Base-by-base conservation (phyloP, 2,888 invertebrate genomes). In the Cheilosia grossa region DNA sequence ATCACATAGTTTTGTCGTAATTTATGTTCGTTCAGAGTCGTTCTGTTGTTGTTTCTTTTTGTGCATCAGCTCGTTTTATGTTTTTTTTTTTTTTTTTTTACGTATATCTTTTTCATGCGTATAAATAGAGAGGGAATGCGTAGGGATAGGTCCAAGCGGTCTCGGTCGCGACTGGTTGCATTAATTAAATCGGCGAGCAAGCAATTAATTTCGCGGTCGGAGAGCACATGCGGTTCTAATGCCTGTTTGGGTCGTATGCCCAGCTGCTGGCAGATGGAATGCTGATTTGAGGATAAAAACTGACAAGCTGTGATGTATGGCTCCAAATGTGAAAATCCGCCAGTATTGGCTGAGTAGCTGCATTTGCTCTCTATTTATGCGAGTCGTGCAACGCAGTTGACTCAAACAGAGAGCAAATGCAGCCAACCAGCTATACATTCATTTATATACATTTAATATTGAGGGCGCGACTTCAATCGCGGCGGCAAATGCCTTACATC, bases 1-100 rank as follows among this genome's bases (percentile, higher is more conserved):
- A 79, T 79, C 70, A 79, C 64, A 15, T 63, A 19, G 56, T 61
- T 61, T 69, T 54, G 9, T 37, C 6, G 61, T 77, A 69, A 77
- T 67, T 70, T 75, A 75, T 75, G 74, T 54, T 51, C 15, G 21
- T 37, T 37, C 49, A n/a, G 67, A 42, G 30, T 30, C n/a, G 54
- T 37, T 63, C 44, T 63, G 53, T 61, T n/a, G 51, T 56, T 58
- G 21, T 24, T 19, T 49, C 49, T 49, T 21, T 33, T 37, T 1
- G 15, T 17, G 19, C 30, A n/a, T n/a, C n/a, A 40, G 61, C 59
- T 37, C 37, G 13, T 37, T 37, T 37, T 37, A 37, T 13, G 37
- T 37, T 13, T 3, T 37, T 37, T 1, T 37, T 13, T 33, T 33
- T 9, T 10, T 9, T 9, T 24, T 24, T 3, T 2, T 24, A 21